Percentiles rank a stretch among this genome's conserved stretches.
These are phyloP conservation scores for Coluber constrictor DNA, from an alignment of 2,797 vertebrate species.

Conservation along the genomic window DNA sequence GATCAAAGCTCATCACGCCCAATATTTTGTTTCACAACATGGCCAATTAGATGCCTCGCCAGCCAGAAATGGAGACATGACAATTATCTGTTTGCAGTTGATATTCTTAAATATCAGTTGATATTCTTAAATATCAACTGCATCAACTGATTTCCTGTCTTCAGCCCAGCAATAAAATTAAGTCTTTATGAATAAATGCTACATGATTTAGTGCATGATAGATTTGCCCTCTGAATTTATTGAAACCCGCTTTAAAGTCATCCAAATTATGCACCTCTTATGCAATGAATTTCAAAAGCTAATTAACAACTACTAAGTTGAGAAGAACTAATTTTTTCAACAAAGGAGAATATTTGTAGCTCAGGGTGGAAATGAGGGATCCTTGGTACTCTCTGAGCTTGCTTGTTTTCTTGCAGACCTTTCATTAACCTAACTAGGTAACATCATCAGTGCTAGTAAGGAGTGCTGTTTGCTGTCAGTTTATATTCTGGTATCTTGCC, in stretches of 20 bases:
- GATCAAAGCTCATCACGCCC: neutral
- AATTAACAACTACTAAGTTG: neutral
- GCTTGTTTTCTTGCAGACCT: too few species aligned
- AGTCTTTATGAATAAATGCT: neutral
- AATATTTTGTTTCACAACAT: neutral
- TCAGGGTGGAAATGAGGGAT: too few species aligned
- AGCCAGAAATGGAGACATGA: neutral
- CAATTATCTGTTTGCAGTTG: neutral
- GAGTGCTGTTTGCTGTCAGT: too few species aligned
- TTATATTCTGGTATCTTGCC: too few species aligned
- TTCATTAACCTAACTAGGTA: too few species aligned
- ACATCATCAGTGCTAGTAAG: too few species aligned
- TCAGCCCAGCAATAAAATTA: neutral
- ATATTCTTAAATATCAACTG: neutral
- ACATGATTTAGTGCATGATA: neutral
- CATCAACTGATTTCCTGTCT: neutral
- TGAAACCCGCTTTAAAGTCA: neutral
- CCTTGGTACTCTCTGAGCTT: too few species aligned
- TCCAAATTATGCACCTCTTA: neutral
- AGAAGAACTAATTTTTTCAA: neutral
- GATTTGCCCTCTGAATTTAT: neutral
- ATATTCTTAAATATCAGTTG: neutral
- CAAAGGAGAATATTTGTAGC: too few species aligned
- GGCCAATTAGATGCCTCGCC: neutral
- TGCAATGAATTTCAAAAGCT: neutral